Base-by-base conservation (phyloP, 2,797 vertebrate species). In the Notolabrus celidotus region DNA sequence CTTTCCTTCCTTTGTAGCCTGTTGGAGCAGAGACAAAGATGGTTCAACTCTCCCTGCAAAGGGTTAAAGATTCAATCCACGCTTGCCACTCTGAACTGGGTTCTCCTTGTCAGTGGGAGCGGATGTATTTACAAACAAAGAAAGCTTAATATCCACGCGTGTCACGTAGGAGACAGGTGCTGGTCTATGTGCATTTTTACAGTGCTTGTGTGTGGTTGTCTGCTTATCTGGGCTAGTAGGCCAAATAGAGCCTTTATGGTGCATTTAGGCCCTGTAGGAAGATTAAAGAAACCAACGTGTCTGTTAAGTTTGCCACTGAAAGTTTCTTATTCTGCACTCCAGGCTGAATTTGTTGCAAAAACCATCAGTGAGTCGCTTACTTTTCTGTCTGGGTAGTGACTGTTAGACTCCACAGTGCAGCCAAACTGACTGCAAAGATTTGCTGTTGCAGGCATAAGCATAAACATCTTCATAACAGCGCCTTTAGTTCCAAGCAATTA, bases 111-210 rank as follows among this genome's bases (percentile, higher is more conserved):
- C 82, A 83, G 84, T 73, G 87, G 71, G 59, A 89, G 86, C 89
- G 78, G 89, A 90, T 91, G 90, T 90, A 89, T 92, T 88, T 92
- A 90, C 89, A 86, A 90, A 92, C 88, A 92, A 92, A 92, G 89
- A 84, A 86, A 89, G 90, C 88, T 89, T 90, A 31, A 91, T 92
- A 91, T 71, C 77, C 82, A 88, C 70, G 86, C 88, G 77, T 81
- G 88, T 90, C 91, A 92, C 90, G 89, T 90, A 88, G 76, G 50
- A 56, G 75, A 89, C 91, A 91, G 91, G 88, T 92, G 90, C 89
- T 86, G 84, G 9, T 76, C 79, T 84, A 80, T 87, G 71, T 88
- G 79, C 73, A 66, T 61, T 85, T 82, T 74, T 85, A 88, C 82
- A 83, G 77, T 85, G 77, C 3, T 51, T 29, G 47, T 68, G 67